Evolutionary conservation across 2,797 vertebrate species (phyloP).

Genomic region (Limnodromus scolopaceus): DNA sequence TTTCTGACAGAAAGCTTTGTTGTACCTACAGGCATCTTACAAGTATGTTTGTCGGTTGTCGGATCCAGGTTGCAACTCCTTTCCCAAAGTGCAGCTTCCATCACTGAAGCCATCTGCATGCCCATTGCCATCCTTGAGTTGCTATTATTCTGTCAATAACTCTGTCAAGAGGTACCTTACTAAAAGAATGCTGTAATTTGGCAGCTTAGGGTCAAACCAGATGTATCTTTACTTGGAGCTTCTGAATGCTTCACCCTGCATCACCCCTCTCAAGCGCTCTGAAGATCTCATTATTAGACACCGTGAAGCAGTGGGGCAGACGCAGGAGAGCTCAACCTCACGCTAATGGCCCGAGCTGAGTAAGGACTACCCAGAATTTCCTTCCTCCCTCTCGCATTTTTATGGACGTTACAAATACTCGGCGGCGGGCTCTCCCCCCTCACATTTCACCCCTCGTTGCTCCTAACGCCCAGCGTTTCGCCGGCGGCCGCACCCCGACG

Average conservation of each 20-base stretch:
- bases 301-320: not conserved
- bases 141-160: not conserved
- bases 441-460: not conserved
- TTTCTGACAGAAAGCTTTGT: not conserved
- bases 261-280: not conserved
- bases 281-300: not conserved
- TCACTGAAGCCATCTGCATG: not conserved
- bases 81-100: not conserved
- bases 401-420: not conserved
- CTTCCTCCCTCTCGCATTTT: not conserved
- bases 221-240: not conserved
- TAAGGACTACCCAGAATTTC: not conserved
- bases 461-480: accelerated
- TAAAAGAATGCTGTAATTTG: not conserved
- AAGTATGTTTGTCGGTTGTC: not conserved
- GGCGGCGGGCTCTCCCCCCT: not conserved
- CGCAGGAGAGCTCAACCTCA: no score
- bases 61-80: not conserved
- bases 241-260: not conserved
- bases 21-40: not conserved
- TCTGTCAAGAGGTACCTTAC: not conserved
- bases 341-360: not conserved
- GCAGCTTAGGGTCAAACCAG: not conserved
- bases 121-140: not conserved
- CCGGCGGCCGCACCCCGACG: not conserved